A percentile compares a stretch with the other conserved stretches of the same genome.
These are phyloP conservation scores for Diplolepis rosae DNA, from an alignment of 2,888 invertebrate species.

Conservation along the genomic window DNA sequence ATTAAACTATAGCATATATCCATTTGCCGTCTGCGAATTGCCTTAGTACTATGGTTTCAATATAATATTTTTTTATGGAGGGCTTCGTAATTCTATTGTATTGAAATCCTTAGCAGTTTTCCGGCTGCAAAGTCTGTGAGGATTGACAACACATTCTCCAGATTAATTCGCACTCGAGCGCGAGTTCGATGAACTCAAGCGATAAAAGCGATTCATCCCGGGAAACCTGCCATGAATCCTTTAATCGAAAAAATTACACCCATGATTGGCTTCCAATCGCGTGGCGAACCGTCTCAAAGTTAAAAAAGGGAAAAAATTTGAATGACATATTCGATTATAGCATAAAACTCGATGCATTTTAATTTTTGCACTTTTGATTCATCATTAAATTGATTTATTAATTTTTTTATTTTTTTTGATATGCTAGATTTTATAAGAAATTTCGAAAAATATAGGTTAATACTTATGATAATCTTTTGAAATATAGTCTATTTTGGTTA, in stretches of 20 bases:
- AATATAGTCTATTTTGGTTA: no score
- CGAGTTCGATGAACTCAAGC: conserved; percentile 46
- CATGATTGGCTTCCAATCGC: conserved; percentile 10
- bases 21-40: no score
- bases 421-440: neutral
- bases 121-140: neutral
- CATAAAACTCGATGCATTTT: neutral
- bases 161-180: conserved; percentile 57
- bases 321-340: neutral
- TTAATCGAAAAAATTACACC: conserved; percentile 37
- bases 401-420: neutral
- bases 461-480: no score
- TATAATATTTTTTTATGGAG: no score
- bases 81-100: neutral
- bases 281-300: neutral
- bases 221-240: conserved; percentile 45
- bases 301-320: neutral
- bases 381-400: neutral
- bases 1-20: no score
- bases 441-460: no score
- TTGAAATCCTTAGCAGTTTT: conserved; percentile 3
- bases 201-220: conserved; percentile 56
- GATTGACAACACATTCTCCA: conserved; percentile 46
- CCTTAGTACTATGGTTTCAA: no score
- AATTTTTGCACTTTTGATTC: no score